Base-by-base conservation (phyloP, 2,797 vertebrate genomes). In the Fratercula arctica region DNA sequence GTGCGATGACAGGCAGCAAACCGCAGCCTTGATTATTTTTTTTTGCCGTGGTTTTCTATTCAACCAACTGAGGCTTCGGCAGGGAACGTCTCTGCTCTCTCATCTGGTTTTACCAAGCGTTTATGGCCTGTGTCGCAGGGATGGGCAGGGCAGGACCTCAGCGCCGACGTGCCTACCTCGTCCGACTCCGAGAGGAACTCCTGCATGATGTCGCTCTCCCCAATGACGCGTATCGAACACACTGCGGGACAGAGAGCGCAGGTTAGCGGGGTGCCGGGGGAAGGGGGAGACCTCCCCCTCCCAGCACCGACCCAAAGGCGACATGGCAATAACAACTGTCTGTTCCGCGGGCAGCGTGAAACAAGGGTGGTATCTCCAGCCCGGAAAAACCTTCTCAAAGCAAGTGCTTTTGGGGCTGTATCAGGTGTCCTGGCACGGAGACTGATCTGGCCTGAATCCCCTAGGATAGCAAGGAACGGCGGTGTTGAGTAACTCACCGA, bases 131-230 rank as follows among this genome's bases (percentile, higher is more conserved):
- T 3, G 8, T 10, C 46, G 46, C 16, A 39, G 28, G 10, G 48
- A 28, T 16, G 43, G n/a, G 16, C 6, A 6, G 2, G 5, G 76
- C 53, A 41, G 54, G 26, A 46, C 39, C 9, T 5, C 6, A 4
- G 29, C 3, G 2, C 31, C 0, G 2, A 2, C 8, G 23, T 18
- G 67, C 97, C 94, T 97, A 99, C 99, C 99, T 99, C 99, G 31
- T 99, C 99, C 5, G 99, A 99, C 96, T 99, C 99, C 1, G 99
- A 99, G 20, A 99, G 98, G 97, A 99, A 99, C 91, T 99, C 99
- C 96, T 99, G 99, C 99, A 99, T 99, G 98, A 99, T 98, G 97
- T 99, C 99, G 35, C 99, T 99, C 98, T 99, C 99, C 11, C 99
- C 99, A 13, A 99, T 99, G 78, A 99, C 99, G 24, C 99, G 98